Evolutionary conservation across 2,797 vertebrate genomes (phyloP).

Genomic region (Dryobates pubescens): DNA sequence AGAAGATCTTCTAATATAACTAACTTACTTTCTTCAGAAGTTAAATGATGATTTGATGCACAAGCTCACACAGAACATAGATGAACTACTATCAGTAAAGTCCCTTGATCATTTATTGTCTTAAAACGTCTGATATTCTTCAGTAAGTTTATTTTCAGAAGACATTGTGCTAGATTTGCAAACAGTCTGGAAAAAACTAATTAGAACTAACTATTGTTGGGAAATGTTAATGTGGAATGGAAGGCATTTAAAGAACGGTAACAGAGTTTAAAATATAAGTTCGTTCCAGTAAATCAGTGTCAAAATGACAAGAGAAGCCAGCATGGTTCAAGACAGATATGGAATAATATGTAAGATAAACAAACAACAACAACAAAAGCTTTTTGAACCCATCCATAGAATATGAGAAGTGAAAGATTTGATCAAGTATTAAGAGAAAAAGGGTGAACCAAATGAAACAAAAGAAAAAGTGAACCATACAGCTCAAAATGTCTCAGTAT

Average conservation of each 20-base stretch:
- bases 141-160: constrained; percentile 26
- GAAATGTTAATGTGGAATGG: constrained; percentile 47
- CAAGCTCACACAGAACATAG: not conserved
- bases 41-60: not conserved
- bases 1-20: not conserved
- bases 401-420: constrained; percentile 40
- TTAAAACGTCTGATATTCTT: not conserved
- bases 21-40: not conserved
- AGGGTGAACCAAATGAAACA: constrained; percentile 28
- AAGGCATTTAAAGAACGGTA: constrained; percentile 42
- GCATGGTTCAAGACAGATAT: constrained; percentile 48
- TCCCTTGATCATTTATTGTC: not conserved
- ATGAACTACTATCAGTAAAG: not conserved
- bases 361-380: not conserved
- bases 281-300: constrained; percentile 77
- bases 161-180: not conserved
- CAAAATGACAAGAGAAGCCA: constrained; percentile 75
- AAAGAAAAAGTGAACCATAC: not conserved
- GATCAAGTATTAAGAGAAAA: constrained; percentile 54
- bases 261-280: constrained; percentile 52
- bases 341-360: constrained; percentile 42
- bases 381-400: constrained; percentile 31
- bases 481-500: constrained; percentile 11
- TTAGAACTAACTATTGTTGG: constrained; percentile 40
- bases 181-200: constrained; percentile 46